Percentiles rank a stretch among this genome's conserved stretches.
phyloP scores from a whole-genome alignment of 64 coral and sea anemone species.

The Pachyseris speciosa region DNA sequence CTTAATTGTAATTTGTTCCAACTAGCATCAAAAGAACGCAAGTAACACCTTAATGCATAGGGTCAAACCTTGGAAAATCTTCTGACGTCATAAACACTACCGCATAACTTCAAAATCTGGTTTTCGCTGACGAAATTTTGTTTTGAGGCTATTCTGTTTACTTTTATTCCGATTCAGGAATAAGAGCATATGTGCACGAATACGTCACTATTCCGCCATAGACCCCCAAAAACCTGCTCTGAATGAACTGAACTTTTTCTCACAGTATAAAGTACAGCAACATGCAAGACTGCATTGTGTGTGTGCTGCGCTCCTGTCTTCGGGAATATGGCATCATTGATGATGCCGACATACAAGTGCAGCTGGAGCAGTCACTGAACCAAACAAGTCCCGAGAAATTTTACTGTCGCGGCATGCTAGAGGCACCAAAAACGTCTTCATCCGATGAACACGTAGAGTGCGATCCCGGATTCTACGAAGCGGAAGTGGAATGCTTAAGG shows the following conservation, averaged over 20 bases:
- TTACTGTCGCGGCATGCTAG: conserved; percentile 27
- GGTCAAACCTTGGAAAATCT: too few species aligned
- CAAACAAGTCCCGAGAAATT: conserved; percentile 24
- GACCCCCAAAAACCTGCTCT: background rate
- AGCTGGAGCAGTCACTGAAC: conserved; percentile 14
- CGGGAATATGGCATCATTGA: background rate
- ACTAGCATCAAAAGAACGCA: too few species aligned
- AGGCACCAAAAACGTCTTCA: conserved; percentile 24
- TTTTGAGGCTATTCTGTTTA: too few species aligned
- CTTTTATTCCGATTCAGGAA: too few species aligned
- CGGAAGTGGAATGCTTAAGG: conserved; percentile 24
- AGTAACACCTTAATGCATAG: too few species aligned
- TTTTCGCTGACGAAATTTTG: too few species aligned
- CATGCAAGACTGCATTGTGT: conserved; percentile 45
- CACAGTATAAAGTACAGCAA: background rate
- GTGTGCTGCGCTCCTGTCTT: conserved; percentile 29
- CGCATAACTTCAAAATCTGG: too few species aligned
- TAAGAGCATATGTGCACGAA: too few species aligned
- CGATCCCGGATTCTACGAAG: background rate
- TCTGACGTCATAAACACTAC: too few species aligned
- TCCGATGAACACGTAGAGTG: background rate
- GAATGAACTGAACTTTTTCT: background rate
- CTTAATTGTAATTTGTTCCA: too few species aligned
- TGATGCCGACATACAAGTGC: background rate
- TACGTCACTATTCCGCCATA: too few species aligned